Percentiles rank a stretch among this genome's conserved stretches.
These are phyloP conservation scores for Gerosis bhagava DNA, from an alignment of 2,888 invertebrate species.

Conservation along the genomic window DNA sequence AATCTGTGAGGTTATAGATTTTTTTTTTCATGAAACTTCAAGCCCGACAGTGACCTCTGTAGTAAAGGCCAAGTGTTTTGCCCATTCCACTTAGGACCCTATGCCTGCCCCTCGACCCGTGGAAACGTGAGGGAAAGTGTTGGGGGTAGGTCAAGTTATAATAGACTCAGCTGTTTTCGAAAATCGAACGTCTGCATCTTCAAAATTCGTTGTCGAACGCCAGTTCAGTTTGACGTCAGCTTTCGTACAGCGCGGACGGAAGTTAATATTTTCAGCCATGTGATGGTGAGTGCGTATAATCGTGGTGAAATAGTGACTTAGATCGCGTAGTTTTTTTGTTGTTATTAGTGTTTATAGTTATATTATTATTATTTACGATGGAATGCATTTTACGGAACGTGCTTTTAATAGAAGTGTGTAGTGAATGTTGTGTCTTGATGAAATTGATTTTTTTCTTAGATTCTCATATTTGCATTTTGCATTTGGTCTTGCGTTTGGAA, in stretches of 20 bases:
- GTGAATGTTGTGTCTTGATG: constrained; percentile 55
- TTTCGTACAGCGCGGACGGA: constrained; percentile 54
- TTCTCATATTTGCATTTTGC: constrained; percentile 22
- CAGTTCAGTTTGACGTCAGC: constrained; percentile 72
- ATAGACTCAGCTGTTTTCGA: constrained; percentile 69
- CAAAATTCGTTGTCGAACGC: constrained; percentile 42
- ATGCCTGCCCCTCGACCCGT: constrained; percentile 10
- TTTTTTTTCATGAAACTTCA: constrained; percentile 20
- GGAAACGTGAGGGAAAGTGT: constrained; percentile 22
- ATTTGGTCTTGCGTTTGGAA: constrained; percentile 3
- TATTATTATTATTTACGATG: constrained; percentile 37
- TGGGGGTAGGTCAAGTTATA: constrained; percentile 40
- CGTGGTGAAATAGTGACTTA: constrained; percentile 50
- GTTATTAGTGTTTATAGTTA: constrained; percentile 42
- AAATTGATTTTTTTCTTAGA: constrained; percentile 24
- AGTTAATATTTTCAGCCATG: constrained; percentile 52
- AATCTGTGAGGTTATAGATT: constrained; percentile 19
- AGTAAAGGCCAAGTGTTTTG: constrained; percentile 21
- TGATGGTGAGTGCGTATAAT: constrained; percentile 69
- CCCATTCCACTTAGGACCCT: constrained; percentile 26
- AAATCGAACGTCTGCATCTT: constrained; percentile 62
- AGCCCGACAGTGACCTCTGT: constrained; percentile 28
- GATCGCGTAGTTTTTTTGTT: constrained; percentile 40
- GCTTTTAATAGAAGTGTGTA: constrained; percentile 44
- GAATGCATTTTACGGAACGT: constrained; percentile 44